Conservation (phyloP, 2,888 invertebrate genomes). For the Amblyjoppa fuscipennis region DNA sequence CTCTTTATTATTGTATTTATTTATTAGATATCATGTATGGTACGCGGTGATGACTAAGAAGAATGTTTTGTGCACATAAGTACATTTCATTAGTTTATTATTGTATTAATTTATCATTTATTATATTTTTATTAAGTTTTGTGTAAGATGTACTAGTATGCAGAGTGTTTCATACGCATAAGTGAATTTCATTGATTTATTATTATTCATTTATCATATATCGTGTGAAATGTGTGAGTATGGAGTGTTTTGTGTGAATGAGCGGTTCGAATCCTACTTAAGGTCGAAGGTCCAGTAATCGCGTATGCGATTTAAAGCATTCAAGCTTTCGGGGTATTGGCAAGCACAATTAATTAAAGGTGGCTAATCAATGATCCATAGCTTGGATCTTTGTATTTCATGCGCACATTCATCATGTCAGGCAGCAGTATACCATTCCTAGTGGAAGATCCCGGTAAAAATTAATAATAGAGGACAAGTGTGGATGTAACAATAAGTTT, state of each 20-base stretch:
- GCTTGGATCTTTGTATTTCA: slow-evolving; percentile 16
- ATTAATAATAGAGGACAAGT: too few species aligned
- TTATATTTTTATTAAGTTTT: too few species aligned
- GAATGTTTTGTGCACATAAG: too few species aligned
- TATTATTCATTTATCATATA: neutral
- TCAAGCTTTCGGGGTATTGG: slow-evolving; percentile 17
- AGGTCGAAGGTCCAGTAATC: slow-evolving; percentile 13
- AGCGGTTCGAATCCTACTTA: slow-evolving; percentile 16
- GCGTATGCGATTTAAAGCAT: slow-evolving; percentile 18
- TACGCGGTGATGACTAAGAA: too few species aligned
- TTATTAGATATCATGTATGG: too few species aligned
- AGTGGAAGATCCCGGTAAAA: too few species aligned
- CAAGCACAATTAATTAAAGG: slow-evolving; percentile 3
- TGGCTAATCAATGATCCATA: slow-evolving; percentile 4
- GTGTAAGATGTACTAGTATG: too few species aligned
- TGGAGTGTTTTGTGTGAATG: neutral
- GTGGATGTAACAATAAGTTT: too few species aligned
- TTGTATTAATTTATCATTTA: neutral
- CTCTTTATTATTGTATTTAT: too few species aligned
- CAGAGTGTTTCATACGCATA: too few species aligned
- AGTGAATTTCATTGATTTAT: too few species aligned
- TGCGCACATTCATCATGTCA: slow-evolving; percentile 16
- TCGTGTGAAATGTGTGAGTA: neutral
- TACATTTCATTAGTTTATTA: too few species aligned
- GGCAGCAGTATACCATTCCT: neutral